A percentile compares a stretch with the other conserved stretches of the same genome.
phyloP scores from a whole-genome alignment of 2,888 invertebrate species.

The Callosobruchus maculatus region DNA sequence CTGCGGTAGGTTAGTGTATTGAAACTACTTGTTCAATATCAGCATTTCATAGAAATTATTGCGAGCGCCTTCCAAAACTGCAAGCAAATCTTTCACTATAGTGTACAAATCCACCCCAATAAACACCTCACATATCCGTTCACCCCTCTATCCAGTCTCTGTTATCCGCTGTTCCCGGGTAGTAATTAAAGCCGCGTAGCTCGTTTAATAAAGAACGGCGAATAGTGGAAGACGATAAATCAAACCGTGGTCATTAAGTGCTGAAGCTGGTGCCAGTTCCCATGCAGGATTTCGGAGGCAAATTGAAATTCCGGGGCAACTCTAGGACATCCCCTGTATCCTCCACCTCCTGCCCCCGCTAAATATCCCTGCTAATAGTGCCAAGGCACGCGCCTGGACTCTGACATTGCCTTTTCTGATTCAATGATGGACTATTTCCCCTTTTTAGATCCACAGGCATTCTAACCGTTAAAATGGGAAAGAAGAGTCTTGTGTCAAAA shows the following conservation, averaged over 20 bases:
- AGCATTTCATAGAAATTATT: no score
- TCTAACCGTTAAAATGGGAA: no score
- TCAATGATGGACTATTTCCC: not conserved
- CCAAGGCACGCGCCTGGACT: not conserved
- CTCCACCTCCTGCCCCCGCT: not conserved
- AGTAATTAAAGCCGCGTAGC: not conserved
- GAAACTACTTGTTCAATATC: no score
- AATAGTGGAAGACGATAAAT: not conserved
- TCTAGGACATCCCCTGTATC: not conserved
- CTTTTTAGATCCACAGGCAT: no score
- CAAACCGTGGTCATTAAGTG: conserved; percentile 2
- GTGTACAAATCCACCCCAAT: not conserved
- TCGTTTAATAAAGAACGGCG: not conserved
- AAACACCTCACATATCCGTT: not conserved
- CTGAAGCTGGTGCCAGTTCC: not conserved
- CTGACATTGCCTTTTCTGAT: not conserved
- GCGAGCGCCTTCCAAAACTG: no score
- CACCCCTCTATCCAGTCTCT: not conserved
- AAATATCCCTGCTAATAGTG: conserved; percentile 1
- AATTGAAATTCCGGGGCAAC: conserved; percentile 1
- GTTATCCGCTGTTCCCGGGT: not conserved
- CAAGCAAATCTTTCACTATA: no score
- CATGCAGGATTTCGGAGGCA: conserved; percentile 1
- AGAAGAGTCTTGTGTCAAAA: no score
- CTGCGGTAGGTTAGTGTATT: no score